phyloP scores from a whole-genome alignment of 1,140 invertebrate genomes.

The Platorchestia sp. region DNA sequence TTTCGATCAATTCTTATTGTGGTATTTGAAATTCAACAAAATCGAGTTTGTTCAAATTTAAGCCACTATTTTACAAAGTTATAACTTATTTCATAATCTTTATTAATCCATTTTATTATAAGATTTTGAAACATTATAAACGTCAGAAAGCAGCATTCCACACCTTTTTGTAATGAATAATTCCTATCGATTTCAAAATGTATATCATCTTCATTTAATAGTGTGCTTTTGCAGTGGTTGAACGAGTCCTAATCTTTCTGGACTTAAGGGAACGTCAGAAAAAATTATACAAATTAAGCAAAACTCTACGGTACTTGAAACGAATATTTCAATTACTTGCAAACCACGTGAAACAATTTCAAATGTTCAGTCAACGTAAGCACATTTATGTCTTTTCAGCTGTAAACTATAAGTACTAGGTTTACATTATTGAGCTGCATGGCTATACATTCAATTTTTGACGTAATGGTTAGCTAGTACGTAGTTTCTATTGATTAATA shows the following conservation, averaged over 20 bases:
- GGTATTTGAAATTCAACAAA: not conserved
- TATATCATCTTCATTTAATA: not conserved
- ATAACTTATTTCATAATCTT: not conserved
- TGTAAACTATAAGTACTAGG: too few species aligned
- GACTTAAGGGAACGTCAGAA: too few species aligned
- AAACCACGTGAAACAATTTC: too few species aligned
- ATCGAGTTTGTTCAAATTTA: not conserved
- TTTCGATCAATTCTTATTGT: not conserved
- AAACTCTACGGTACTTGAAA: not conserved
- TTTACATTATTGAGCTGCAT: too few species aligned
- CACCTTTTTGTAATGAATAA: not conserved
- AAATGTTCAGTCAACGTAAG: too few species aligned
- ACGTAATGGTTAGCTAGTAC: too few species aligned
- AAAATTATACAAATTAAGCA: not conserved
- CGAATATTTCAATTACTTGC: not conserved
- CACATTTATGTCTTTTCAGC: too few species aligned
- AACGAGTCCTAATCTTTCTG: too few species aligned
- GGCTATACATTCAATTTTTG: too few species aligned
- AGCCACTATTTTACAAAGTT: not conserved
- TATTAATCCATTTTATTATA: not conserved
- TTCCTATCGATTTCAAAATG: not conserved
- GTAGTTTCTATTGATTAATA: too few species aligned
- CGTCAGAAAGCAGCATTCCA: not conserved
- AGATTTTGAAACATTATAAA: not conserved
- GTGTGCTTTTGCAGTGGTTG: not conserved